Evolutionary conservation across 2,797 vertebrate genomes (phyloP).

Genomic region (Morelia viridis): DNA sequence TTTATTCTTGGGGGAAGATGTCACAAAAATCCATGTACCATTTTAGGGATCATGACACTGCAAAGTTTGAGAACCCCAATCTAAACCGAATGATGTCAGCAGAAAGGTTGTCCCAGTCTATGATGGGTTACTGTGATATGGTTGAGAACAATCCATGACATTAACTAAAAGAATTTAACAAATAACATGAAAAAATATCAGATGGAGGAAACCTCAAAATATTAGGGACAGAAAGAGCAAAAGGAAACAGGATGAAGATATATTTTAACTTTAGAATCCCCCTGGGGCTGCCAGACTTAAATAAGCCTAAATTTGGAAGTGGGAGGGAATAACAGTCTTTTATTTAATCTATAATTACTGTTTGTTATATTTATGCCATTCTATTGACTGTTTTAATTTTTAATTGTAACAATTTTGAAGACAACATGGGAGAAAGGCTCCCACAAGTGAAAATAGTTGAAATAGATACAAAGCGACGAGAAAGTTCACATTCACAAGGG

Average conservation of each 20-base stretch:
- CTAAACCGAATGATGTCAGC: background rate
- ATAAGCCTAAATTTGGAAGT: background rate
- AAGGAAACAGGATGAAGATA: background rate
- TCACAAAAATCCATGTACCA: background rate
- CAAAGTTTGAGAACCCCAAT: background rate
- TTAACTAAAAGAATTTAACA: background rate
- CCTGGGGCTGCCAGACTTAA: background rate
- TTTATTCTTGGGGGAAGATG: background rate
- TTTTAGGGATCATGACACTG: background rate
- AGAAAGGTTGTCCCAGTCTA: background rate
- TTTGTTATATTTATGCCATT: background rate
- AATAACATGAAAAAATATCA: background rate
- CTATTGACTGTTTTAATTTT: background rate
- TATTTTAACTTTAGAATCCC: background rate
- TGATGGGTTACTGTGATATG: background rate
- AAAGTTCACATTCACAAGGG: background rate
- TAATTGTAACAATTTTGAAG: background rate
- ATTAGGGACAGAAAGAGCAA: background rate
- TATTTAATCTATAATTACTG: background rate
- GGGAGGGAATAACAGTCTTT: background rate
- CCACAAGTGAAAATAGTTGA: background rate
- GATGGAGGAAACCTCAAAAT: background rate
- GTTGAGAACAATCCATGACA: background rate
- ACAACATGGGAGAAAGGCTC: background rate
- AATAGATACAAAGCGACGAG: background rate